Conservation (phyloP, 2,113 vertebrate genomes). For the Gopherus evgoodei region DNA sequence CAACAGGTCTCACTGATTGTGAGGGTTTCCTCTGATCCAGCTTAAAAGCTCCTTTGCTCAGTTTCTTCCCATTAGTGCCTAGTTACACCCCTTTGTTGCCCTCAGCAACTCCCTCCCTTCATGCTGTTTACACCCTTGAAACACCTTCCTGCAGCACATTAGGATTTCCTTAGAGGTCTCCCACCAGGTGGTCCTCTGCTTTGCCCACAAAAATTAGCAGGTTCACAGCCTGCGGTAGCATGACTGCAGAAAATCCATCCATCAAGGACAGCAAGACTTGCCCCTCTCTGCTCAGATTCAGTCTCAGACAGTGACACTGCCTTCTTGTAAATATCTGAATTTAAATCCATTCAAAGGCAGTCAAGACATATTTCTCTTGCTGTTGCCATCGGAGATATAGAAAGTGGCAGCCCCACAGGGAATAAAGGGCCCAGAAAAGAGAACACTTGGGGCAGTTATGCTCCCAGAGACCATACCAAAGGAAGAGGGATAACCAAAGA, state of each 20-base stretch:
- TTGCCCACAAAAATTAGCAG: background rate
- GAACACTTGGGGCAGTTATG: background rate
- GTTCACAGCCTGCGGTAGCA: background rate
- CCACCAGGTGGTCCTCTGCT: background rate
- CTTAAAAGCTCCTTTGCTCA: background rate
- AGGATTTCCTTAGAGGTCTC: background rate
- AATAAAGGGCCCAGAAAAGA: background rate
- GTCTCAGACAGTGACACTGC: background rate
- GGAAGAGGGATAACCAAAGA: background rate
- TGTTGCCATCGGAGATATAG: constrained; percentile 30
- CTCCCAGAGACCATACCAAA: background rate
- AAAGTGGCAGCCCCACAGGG: background rate
- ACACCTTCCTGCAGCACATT: background rate
- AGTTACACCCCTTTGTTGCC: background rate
- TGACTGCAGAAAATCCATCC: background rate
- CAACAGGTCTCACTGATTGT: background rate
- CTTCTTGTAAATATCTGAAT: constrained; percentile 1
- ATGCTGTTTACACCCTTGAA: background rate
- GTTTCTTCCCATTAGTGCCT: background rate
- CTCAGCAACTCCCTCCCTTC: background rate
- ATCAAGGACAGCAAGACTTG: background rate
- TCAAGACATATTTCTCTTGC: constrained; percentile 28
- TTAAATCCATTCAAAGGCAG: constrained; percentile 48
- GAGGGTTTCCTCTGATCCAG: background rate
- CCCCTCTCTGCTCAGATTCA: background rate